phyloP scores from a whole-genome alignment of 2,888 invertebrate genomes.

The Tiliacea aurago region DNA sequence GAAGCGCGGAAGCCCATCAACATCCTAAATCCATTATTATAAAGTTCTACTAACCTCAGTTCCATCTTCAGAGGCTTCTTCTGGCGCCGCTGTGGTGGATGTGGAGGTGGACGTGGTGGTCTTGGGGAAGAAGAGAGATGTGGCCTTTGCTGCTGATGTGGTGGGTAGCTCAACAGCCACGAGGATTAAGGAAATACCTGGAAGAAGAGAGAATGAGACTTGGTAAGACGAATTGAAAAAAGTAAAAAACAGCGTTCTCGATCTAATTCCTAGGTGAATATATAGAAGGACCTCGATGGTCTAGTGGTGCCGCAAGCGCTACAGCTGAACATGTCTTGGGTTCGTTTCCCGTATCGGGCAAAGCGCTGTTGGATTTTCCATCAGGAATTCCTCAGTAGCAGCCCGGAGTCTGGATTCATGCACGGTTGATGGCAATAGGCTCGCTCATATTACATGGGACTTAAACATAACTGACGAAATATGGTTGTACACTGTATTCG shows the following conservation, averaged over 20 bases:
- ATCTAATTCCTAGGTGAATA: background rate
- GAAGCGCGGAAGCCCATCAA: too few relatives aligned
- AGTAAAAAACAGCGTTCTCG: background rate
- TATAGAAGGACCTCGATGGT: background rate
- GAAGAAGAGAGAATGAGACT: background rate
- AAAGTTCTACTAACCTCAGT: constrained; percentile 66
- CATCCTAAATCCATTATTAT: too few relatives aligned
- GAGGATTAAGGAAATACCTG: constrained; percentile 83
- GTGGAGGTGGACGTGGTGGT: constrained; percentile 72
- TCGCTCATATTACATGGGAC: too few relatives aligned
- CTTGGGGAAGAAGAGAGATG: constrained; percentile 91
- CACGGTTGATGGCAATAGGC: too few relatives aligned
- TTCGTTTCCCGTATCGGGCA: too few relatives aligned
- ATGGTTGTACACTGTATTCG: too few relatives aligned
- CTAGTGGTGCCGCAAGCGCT: too few relatives aligned
- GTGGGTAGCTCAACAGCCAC: constrained; percentile 81
- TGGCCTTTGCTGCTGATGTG: constrained; percentile 90
- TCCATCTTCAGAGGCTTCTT: constrained; percentile 81
- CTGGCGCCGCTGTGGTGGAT: constrained; percentile 83
- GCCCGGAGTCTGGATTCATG: too few relatives aligned
- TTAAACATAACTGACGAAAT: too few relatives aligned
- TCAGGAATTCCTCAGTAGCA: too few relatives aligned
- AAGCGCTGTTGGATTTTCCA: too few relatives aligned
- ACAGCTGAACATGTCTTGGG: too few relatives aligned
- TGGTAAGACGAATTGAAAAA: background rate